Base-by-base conservation (phyloP, 2,888 invertebrate genomes). In the Linyphia triangularis region DNA sequence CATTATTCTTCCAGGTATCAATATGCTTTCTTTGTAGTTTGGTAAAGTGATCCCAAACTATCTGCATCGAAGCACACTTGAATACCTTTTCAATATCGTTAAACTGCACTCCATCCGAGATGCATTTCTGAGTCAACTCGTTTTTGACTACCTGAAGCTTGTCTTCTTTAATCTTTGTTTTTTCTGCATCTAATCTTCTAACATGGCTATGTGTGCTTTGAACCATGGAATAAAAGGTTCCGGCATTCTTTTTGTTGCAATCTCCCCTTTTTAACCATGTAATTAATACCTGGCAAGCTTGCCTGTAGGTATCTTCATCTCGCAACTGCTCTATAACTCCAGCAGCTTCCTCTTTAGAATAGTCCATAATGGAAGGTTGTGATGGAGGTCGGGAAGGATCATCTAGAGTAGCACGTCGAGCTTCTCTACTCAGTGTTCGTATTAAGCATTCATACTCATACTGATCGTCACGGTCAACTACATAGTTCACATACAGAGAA, bases 1-100 rank as follows among this genome's bases (percentile, higher is more conserved):
- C 96, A 95, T 97, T 97, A 95, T 97, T 98, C 94, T 96, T 97
- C 99, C 98, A 98, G 93, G 96, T 95, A 94, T 98, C 98, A 94
- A 99, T 97, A 95, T 98, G 98, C 96, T 98, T 98, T 95, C 98
- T 95, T 94, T 98, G 98, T 92, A 98, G 97, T 95, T 98, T 98
- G 94, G 98, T 98, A 96, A 99, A 98, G 96, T 98, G 98, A 96
- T 98, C 98, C 98, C 98, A 98, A 94, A 97, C 97, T 94, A 98
- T 98, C 95, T 98, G 98, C 95, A 98, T 98, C 94, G 96, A 96
- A 93, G 98, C 97, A 92, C 97, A 96, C 94, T 95, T 95, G 95
- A 98, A 98, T 94, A 98, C 97, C 95, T 97, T 96, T 96, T 97
- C 98, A 95, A 98, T 98, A 96, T 98, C 98, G 96, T 97, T 96